These are phyloP conservation scores for Salpingus planirostris DNA, from an alignment of 2,888 invertebrate species.

Conservation along the genomic window DNA sequence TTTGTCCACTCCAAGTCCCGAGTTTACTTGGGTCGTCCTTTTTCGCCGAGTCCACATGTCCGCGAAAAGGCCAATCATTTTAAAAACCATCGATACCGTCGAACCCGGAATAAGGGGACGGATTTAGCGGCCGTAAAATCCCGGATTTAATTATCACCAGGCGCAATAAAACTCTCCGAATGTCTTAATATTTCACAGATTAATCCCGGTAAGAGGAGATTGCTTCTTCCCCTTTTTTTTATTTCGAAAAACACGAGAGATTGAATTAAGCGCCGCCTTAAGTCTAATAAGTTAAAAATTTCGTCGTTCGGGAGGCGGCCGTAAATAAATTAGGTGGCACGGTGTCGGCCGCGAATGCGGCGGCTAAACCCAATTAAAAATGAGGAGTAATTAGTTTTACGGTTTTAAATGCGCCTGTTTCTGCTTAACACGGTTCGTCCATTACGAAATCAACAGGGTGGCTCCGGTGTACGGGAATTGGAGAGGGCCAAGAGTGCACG, in stretches of 20 bases:
- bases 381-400: conserved; percentile 12
- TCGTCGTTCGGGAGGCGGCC: conserved; percentile 5
- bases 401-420: conserved; percentile 7
- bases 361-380: conserved; percentile 13
- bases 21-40: too few relatives aligned
- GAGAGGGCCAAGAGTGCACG: background rate
- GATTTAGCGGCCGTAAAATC: too few relatives aligned
- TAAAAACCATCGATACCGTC: too few relatives aligned
- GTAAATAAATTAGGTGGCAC: conserved; percentile 13
- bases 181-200: conserved; percentile 2
- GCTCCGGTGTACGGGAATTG: background rate
- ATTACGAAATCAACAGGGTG: conserved; percentile 11
- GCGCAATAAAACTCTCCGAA: conserved; percentile 1
- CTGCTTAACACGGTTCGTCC: conserved; percentile 8
- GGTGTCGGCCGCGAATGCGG: conserved; percentile 6
- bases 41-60: too few relatives aligned
- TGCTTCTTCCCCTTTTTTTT: background rate
- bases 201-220: background rate
- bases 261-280: conserved; percentile 2
- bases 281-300: conserved; percentile 8
- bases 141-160: too few relatives aligned
- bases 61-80: too few relatives aligned
- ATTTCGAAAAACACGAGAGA: background rate
- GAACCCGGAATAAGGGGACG: too few relatives aligned
- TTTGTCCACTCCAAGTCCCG: too few relatives aligned